These are phyloP conservation scores for Mastomys coucha DNA, from an alignment of 2,113 vertebrate species.

Conservation along the genomic window DNA sequence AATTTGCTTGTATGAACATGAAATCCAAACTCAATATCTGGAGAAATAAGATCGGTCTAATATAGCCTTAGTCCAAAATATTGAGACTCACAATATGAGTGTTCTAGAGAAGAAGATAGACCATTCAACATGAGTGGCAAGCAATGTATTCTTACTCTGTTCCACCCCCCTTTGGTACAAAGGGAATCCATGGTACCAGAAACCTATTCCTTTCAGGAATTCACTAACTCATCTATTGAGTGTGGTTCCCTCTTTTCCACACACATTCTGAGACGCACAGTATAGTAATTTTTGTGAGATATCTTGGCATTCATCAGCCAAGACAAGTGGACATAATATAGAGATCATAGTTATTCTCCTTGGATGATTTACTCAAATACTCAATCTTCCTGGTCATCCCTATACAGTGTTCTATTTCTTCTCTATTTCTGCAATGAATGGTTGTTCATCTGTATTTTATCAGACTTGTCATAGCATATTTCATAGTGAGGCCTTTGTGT, in stretches of 20 bases:
- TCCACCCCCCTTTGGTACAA: too few relatives aligned
- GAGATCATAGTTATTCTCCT: neutral
- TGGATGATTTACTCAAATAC: neutral
- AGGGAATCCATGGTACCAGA: neutral
- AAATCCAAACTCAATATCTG: neutral
- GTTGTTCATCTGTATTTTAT: neutral
- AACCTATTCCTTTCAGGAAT: neutral
- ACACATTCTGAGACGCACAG: neutral
- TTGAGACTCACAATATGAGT: neutral
- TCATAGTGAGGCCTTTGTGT: neutral
- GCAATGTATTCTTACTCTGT: neutral
- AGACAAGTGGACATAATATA: neutral
- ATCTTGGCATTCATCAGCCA: neutral
- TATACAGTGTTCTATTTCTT: neutral
- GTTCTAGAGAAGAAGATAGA: neutral
- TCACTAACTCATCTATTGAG: neutral
- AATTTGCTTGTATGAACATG: neutral
- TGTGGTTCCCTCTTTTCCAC: neutral
- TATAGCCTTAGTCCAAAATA: neutral
- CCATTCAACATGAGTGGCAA: neutral
- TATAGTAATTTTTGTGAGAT: neutral
- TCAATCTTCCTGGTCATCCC: neutral
- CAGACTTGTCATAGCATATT: neutral
- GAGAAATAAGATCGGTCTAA: neutral
- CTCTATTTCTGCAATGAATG: neutral